Base-by-base conservation (phyloP, 2,113 vertebrate species). In the Lonchura striata region DNA sequence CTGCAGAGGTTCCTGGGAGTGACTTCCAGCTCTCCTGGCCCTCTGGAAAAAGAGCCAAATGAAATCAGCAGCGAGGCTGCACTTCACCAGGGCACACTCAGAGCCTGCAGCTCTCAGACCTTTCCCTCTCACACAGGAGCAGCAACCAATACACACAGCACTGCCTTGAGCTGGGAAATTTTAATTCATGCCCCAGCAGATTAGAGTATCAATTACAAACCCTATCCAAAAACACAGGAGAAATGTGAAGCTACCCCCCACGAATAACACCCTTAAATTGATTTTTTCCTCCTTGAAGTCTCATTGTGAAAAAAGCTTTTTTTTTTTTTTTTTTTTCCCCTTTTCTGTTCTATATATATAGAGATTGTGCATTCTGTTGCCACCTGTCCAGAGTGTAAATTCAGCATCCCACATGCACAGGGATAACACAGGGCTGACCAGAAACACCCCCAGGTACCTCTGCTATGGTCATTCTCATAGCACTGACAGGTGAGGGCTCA, bases 401-500 rank as follows among this genome's bases (percentile, higher is more conserved):
- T 4, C 41, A 52, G n/a, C 93, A 57, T 15, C 46, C 63, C 54
- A 47, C 97, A 92, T 84, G 94, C 97, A 92, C 9, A 56, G 12
- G 16, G 33, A 22, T 3, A 78, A 63, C 89, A 84, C 71, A 35
- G 74, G 23, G 72, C 57, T 75, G 84, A 63, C 13, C 25, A 19
- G 74, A 96, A 94, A 95, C 27, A 82, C 23, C 22, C 54, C 46
- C 91, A 42, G 97, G 97, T 99, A 99, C 99, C 99, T 99, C 99
- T 94, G 99, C 99, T 98, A 99, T 98, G 95, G 99, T 99, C 99
- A 99, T 99, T 99, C 99, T 98, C 99, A 99, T 98, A 98, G 99
- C 99, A 99, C 99, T 99, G 98, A 99, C 98, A 96, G 99, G 99
- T 96, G 99, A 99, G 93, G 99, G 99, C 97, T 99, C 99, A 98